Evolutionary conservation across 2,888 invertebrate genomes (phyloP).

Genomic region (Baronia brevicornis): DNA sequence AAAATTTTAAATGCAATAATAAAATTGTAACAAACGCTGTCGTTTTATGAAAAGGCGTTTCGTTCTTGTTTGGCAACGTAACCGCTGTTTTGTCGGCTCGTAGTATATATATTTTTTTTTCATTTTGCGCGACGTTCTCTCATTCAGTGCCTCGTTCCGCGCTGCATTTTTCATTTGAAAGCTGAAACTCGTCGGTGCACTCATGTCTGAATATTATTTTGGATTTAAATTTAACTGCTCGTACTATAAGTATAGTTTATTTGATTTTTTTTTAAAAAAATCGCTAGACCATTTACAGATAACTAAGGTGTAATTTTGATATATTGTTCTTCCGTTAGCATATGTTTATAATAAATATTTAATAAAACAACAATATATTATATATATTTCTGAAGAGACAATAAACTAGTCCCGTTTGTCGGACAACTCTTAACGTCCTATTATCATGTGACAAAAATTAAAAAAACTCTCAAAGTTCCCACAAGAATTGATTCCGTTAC

Average conservation of each 20-base stretch:
- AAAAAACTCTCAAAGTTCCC: too few species aligned
- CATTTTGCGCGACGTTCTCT: constrained; percentile 36
- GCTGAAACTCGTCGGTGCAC: constrained; percentile 31
- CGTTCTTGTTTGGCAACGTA: constrained; percentile 46
- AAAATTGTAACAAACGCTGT: constrained; percentile 23
- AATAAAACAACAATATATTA: too few species aligned
- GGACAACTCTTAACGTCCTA: too few species aligned
- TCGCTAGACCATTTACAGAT: too few species aligned
- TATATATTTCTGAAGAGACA: too few species aligned
- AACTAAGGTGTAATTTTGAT: too few species aligned
- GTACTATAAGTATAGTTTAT: constrained; percentile 20
- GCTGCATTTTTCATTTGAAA: constrained; percentile 65
- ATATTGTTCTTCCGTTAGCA: too few species aligned
- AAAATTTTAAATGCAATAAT: constrained; percentile 37
- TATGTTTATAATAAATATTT: too few species aligned
- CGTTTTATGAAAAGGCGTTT: constrained; percentile 40
- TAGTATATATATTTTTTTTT: constrained; percentile 39
- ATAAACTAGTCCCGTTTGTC: too few species aligned
- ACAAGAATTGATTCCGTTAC: too few species aligned
- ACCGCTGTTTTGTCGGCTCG: constrained; percentile 43
- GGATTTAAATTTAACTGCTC: constrained; percentile 23
- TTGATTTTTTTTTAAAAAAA: too few species aligned
- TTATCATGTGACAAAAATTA: too few species aligned
- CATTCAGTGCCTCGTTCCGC: constrained; percentile 47
- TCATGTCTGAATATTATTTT: constrained; percentile 30